phyloP scores from a whole-genome alignment of 92 coral and sea anemone genomes.

The Umimayanthus chanpuru region DNA sequence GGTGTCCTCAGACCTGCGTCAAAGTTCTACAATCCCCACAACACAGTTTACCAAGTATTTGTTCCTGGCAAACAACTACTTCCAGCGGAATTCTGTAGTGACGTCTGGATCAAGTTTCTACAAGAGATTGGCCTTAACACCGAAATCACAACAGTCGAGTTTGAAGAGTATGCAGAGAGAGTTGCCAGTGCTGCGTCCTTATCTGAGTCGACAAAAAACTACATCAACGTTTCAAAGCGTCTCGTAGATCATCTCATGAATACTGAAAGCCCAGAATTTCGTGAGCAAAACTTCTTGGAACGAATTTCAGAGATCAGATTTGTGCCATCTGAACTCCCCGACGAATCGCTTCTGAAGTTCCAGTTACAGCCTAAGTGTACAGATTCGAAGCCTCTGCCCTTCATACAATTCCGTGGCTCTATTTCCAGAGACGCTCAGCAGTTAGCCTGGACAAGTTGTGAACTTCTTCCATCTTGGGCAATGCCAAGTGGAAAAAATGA shows the following conservation, averaged over 20 bases:
- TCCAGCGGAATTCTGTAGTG: constrained; percentile 33
- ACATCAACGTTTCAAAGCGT: not conserved
- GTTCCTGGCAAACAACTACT: constrained; percentile 32
- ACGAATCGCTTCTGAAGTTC: constrained; percentile 16
- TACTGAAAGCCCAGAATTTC: constrained; percentile 16
- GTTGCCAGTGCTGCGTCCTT: constrained; percentile 8
- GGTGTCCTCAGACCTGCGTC: constrained; percentile 40
- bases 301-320: constrained; percentile 50
- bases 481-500: not conserved
- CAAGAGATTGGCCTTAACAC: constrained; percentile 48
- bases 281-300: constrained; percentile 21
- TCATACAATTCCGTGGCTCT: constrained; percentile 44
- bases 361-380: constrained; percentile 21
- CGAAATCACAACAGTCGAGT: constrained; percentile 33
- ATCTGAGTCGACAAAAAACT: not conserved
- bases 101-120: constrained; percentile 41
- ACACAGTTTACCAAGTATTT: constrained; percentile 23
- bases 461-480: constrained; percentile 40
- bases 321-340: constrained; percentile 42
- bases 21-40: constrained; percentile 42
- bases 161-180: constrained; percentile 31
- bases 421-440: constrained; percentile 5
- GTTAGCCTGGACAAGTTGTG: constrained; percentile 54
- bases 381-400: not conserved
- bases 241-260: constrained; percentile 40